A percentile compares a stretch with the other conserved stretches of the same genome.
Conservation (phyloP, 2,797 vertebrate genomes). For the Bradypodion ventrale region DNA sequence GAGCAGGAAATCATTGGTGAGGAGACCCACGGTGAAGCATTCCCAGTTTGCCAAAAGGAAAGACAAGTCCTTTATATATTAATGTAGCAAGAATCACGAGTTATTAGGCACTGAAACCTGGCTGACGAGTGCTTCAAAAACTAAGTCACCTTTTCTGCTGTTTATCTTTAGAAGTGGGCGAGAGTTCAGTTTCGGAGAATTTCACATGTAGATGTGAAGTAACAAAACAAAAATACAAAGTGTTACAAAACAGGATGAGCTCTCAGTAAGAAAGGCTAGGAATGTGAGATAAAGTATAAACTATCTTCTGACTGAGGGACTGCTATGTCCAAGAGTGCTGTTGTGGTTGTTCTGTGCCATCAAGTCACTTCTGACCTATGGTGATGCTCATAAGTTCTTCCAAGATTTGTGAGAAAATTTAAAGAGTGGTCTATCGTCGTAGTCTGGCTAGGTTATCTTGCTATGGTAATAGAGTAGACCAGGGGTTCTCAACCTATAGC, state of each 20-base stretch:
- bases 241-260: not conserved
- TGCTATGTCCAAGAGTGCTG: too few species aligned
- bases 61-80: conserved; percentile 67
- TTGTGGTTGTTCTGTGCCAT: too few species aligned
- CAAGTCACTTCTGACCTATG: not conserved
- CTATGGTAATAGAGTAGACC: too few species aligned
- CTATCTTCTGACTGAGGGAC: too few species aligned
- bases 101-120: conserved; percentile 64
- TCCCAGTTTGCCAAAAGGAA: conserved; percentile 60
- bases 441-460: too few species aligned
- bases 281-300: too few species aligned
- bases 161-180: conserved; percentile 66
- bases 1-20: conserved; percentile 75
- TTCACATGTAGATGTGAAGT: conserved; percentile 65
- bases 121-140: conserved; percentile 67
- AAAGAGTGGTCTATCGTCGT: not conserved
- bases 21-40: conserved; percentile 69
- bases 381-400: not conserved
- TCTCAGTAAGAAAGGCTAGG: too few species aligned
- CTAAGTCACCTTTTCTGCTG: conserved; percentile 58
- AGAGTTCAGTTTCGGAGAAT: conserved; percentile 66
- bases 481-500: too few species aligned
- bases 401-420: not conserved
- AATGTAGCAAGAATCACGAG: conserved; percentile 63
- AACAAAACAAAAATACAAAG: conserved; percentile 1